These are phyloP conservation scores for Apis cerana DNA, from an alignment of 1,140 invertebrate genomes.

Conservation along the genomic window DNA sequence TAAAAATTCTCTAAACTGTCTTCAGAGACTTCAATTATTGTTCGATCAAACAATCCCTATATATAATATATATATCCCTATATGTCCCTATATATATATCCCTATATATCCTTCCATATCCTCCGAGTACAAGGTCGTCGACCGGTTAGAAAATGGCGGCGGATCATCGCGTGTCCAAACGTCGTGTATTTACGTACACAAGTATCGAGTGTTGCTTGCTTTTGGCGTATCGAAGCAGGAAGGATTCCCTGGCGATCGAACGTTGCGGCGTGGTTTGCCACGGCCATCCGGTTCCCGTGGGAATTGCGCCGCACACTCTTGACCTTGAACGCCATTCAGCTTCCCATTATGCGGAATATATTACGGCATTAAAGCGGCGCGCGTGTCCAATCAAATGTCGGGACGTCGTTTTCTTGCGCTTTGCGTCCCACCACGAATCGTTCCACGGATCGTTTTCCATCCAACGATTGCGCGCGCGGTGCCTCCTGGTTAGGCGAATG, in stretches of 20 bases:
- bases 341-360: constrained; percentile 49
- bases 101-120: background rate
- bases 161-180: constrained; percentile 4
- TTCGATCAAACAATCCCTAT: too few species aligned
- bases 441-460: background rate
- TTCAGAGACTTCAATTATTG: too few species aligned
- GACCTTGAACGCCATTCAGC: constrained; percentile 51
- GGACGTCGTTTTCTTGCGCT: constrained; percentile 1
- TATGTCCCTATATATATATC: too few species aligned
- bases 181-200: background rate
- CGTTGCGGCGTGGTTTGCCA: constrained; percentile 22
- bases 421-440: background rate
- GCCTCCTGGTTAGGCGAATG: background rate
- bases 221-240: constrained; percentile 16
- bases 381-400: constrained; percentile 27
- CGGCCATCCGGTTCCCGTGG: background rate
- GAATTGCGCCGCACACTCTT: constrained; percentile 39
- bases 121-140: background rate
- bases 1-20: background rate
- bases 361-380: constrained; percentile 50
- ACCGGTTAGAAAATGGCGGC: background rate
- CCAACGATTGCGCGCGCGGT: background rate
- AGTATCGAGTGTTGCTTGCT: constrained; percentile 12
- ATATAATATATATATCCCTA: too few species aligned
- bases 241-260: constrained; percentile 24